These are phyloP conservation scores for Betta splendens DNA, from an alignment of 2,797 vertebrate species.

Conservation along the genomic window DNA sequence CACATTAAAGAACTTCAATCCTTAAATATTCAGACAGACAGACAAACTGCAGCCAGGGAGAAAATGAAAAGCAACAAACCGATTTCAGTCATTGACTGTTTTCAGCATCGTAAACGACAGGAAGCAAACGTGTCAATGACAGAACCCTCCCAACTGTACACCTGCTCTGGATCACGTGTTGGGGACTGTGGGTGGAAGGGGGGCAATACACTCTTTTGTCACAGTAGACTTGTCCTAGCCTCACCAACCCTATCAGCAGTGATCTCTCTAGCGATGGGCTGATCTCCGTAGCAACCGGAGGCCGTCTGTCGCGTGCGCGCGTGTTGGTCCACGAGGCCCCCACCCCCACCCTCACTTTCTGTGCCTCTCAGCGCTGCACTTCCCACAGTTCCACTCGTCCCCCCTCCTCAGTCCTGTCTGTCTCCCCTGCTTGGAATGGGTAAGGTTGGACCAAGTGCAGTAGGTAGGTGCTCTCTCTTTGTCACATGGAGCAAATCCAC, in stretches of 20 bases:
- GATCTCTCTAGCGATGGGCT: slow-evolving; percentile 33
- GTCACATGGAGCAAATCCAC: slow-evolving; percentile 71
- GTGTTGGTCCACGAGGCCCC: slow-evolving; percentile 43
- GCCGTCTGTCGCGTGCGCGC: slow-evolving; percentile 20
- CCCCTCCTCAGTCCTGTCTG: slow-evolving; percentile 61
- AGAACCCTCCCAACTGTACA: slow-evolving; percentile 50
- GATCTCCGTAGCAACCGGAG: slow-evolving; percentile 70
- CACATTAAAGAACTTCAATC: not conserved
- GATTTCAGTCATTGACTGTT: not conserved
- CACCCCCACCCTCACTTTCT: slow-evolving; percentile 8
- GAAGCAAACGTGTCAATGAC: slow-evolving; percentile 22
- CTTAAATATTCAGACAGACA: not conserved
- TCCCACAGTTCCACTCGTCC: slow-evolving; percentile 61
- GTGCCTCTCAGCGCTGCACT: slow-evolving; percentile 44
- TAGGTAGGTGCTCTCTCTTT: slow-evolving; percentile 83
- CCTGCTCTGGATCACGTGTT: slow-evolving; percentile 43
- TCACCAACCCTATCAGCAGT: slow-evolving; percentile 43
- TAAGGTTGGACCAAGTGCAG: slow-evolving; percentile 76
- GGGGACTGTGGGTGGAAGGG: slow-evolving; percentile 42
- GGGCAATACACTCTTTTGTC: slow-evolving; percentile 77
- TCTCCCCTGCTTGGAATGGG: slow-evolving; percentile 67
- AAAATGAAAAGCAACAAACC: too few relatives aligned
- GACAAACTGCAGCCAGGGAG: too few relatives aligned
- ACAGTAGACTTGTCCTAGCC: slow-evolving; percentile 76
- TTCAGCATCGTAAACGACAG: not conserved